Conservation (phyloP, 2,888 invertebrate genomes). For the Amblyteles armatorius region DNA sequence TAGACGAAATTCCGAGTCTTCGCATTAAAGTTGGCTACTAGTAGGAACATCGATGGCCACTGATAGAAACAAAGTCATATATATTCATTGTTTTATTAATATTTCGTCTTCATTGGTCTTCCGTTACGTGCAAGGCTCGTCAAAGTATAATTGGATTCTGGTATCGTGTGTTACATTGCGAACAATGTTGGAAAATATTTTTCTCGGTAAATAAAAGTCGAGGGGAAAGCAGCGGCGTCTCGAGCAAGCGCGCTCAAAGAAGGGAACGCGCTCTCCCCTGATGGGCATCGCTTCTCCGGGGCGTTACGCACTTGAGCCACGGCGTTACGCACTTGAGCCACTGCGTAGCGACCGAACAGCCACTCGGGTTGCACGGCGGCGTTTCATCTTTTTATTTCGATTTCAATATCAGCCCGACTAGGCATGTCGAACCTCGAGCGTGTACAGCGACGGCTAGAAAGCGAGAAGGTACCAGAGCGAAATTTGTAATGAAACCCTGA, state of each 20-base stretch:
- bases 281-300: slow-evolving; percentile 3
- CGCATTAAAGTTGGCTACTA: too few relatives aligned
- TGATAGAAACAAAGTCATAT: too few relatives aligned
- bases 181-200: too few relatives aligned
- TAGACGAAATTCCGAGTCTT: too few relatives aligned
- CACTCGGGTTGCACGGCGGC: background rate
- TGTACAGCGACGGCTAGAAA: slow-evolving; percentile 38
- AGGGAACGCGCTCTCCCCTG: background rate
- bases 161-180: too few relatives aligned
- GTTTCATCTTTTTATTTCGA: slow-evolving; percentile 9
- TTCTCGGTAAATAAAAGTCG: too few relatives aligned
- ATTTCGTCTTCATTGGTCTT: too few relatives aligned
- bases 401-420: slow-evolving; percentile 16
- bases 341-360: background rate
- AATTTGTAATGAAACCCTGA: background rate
- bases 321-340: background rate
- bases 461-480: slow-evolving; percentile 31
- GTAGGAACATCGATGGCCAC: too few relatives aligned
- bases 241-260: background rate
- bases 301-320: background rate
- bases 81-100: too few relatives aligned
- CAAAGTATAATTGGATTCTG: too few relatives aligned
- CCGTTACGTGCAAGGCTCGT: too few relatives aligned
- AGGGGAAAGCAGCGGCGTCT: too few relatives aligned
- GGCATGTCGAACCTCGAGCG: slow-evolving; percentile 6